These are phyloP conservation scores for Lamprologus ornatipinnis DNA, from an alignment of 2,113 vertebrate genomes.

Conservation along the genomic window DNA sequence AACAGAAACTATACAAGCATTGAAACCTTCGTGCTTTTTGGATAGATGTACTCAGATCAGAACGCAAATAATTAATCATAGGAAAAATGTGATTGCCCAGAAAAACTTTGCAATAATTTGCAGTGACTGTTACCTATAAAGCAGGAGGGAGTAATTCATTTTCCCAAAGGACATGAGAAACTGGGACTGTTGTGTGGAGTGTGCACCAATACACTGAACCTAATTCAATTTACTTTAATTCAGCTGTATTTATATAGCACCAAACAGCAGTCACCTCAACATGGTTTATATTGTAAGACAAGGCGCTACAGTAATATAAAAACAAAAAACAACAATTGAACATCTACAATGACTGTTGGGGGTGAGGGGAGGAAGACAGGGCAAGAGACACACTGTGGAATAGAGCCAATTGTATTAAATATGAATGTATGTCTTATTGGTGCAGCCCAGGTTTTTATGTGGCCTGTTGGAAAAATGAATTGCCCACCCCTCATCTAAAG, in stretches of 20 bases:
- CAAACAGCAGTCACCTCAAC: background rate
- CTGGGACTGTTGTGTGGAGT: background rate
- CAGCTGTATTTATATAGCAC: background rate
- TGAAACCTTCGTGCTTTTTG: background rate
- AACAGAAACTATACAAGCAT: background rate
- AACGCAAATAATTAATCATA: background rate
- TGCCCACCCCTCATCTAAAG: background rate
- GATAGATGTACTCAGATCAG: background rate
- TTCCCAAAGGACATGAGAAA: background rate
- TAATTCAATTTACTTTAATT: background rate
- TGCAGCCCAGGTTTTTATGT: background rate
- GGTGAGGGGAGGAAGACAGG: background rate
- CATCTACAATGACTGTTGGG: background rate
- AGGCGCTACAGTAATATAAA: background rate
- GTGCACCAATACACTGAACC: background rate
- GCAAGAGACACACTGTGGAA: background rate
- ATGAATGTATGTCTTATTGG: background rate
- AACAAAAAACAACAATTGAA: background rate
- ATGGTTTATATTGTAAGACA: background rate
- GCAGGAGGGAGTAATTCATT: background rate
- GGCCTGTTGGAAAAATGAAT: background rate
- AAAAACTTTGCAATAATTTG: background rate
- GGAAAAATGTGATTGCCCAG: background rate
- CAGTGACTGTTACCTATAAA: background rate
- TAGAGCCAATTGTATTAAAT: background rate